These are phyloP conservation scores for Sminthurides bifidus DNA, from an alignment of 1,140 invertebrate genomes.

Conservation along the genomic window DNA sequence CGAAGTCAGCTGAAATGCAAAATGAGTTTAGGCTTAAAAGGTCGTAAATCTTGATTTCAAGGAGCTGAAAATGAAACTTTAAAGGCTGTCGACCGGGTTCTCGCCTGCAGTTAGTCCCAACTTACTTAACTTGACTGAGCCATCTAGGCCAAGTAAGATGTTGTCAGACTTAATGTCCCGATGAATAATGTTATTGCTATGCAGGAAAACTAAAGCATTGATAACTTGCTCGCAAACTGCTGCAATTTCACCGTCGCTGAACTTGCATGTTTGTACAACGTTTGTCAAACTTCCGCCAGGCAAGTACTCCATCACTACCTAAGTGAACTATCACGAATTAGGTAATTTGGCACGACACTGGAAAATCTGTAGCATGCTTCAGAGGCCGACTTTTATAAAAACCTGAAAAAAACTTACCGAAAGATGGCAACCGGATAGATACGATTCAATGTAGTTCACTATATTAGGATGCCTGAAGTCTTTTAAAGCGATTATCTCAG, in stretches of 20 bases:
- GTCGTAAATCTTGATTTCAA: too few species aligned
- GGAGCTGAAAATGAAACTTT: too few species aligned
- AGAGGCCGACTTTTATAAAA: background rate
- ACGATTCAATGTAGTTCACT: conserved; percentile 91
- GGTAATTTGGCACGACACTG: conserved; percentile 40
- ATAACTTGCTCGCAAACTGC: conserved; percentile 84
- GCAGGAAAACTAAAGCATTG: conserved; percentile 81
- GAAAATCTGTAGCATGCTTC: background rate
- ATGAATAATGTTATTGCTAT: conserved; percentile 72
- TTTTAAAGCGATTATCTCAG: conserved; percentile 85
- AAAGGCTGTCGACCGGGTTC: too few species aligned
- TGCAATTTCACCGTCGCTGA: conserved; percentile 66
- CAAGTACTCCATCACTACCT: conserved; percentile 75
- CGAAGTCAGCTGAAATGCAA: conserved; percentile 99
- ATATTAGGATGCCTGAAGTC: conserved; percentile 90
- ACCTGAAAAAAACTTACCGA: conserved; percentile 50
- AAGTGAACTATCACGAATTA: too few species aligned
- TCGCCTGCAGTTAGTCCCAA: too few species aligned
- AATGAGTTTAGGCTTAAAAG: too few species aligned
- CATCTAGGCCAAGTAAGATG: conserved; percentile 89
- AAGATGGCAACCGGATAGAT: conserved; percentile 75
- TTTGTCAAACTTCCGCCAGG: conserved; percentile 91
- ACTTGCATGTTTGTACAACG: conserved; percentile 54
- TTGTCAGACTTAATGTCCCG: conserved; percentile 95
- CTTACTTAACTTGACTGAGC: conserved; percentile 91